Conservation (phyloP, 23 tunicate genomes). For the Oikopleura albicans region DNA sequence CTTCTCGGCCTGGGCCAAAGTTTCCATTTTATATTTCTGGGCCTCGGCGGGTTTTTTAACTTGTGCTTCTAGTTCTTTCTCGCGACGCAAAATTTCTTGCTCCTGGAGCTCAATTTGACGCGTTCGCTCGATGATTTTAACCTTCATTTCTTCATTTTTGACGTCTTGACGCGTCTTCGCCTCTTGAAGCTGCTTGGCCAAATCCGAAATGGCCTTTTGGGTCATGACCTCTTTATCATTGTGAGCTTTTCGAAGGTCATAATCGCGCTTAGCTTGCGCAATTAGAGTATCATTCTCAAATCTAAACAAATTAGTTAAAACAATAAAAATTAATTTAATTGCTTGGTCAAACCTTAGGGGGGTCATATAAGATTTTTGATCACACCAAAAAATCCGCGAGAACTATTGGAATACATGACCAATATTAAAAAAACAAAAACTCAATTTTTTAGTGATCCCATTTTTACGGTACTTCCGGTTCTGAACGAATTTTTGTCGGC, state of each 20-base stretch:
- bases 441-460: too few species aligned
- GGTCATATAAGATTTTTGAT: too few species aligned
- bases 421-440: too few species aligned
- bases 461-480: too few species aligned
- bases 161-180: conserved; percentile 78
- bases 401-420: too few species aligned
- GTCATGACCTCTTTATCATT: conserved; percentile 59
- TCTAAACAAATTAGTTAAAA: too few species aligned
- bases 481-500: too few species aligned
- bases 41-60: conserved; percentile 98
- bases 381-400: too few species aligned
- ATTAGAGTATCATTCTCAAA: conserved; percentile 70
- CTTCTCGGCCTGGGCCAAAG: background rate
- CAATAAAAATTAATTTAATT: too few species aligned
- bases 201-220: conserved; percentile 60
- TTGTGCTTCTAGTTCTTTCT: conserved; percentile 86
- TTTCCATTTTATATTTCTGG: conserved; percentile 43
- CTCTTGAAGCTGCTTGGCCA: conserved; percentile 79
- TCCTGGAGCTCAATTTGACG: conserved; percentile 85
- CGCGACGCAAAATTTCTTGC: conserved; percentile 76
- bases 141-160: conserved; percentile 96
- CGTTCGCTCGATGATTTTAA: conserved; percentile 56
- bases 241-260: conserved; percentile 65
- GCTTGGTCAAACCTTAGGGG: too few species aligned
- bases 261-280: conserved; percentile 78